Evolutionary conservation across 2,888 invertebrate species (phyloP), one percentile per base, ranked within the genome.

Genomic region (Oscheius sp.): DNA sequence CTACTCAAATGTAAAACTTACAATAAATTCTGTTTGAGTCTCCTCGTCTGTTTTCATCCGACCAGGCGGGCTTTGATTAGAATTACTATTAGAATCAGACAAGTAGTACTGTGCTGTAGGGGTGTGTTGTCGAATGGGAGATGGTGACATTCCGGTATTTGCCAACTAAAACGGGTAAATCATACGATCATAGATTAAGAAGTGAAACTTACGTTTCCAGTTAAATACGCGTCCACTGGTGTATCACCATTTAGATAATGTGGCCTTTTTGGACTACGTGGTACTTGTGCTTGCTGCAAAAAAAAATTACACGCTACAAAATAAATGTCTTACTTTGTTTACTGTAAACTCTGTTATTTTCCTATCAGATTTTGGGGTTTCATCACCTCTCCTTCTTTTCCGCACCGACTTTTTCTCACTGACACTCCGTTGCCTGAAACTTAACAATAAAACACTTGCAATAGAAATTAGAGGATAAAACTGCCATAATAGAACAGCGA

Each of bases 321-420:
- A 25, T 25, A 7, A 52, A 49, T 12, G 35, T 1, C 12, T 27
- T 43, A 72, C 72, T 49, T 56, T 66, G 41, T n/a, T 52, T 9
- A 72, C n/a, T n/a, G n/a, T 77, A 56, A 79, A 82, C 18, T 83
- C 83, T 6, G 83, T 83, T 9, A 83, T 83, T 69, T 82, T 83
- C n/a, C 80, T 66, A 41, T 81, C 82, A 16, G 74, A 72, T 69
- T 80, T 83, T 6, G 80, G 80, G 1, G 83, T 82, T 23, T 79
- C 79, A 2, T 80, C 76, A 52, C 72, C 76, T 23, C 75, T 75
- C 45, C 78, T 66, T 21, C 81, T 66, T 70, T 79, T 80, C 35
- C 80, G 66, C 16, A 69, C 73, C 9, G 76, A 56, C 55, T 81
- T 81, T 74, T 80, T 83, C 71, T 79, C 79, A 55, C 69, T 72